A percentile compares a stretch with the other conserved stretches of the same genome.
phyloP scores from a whole-genome alignment of 2,888 invertebrate genomes.

The Tanaodytes sp. region DNA sequence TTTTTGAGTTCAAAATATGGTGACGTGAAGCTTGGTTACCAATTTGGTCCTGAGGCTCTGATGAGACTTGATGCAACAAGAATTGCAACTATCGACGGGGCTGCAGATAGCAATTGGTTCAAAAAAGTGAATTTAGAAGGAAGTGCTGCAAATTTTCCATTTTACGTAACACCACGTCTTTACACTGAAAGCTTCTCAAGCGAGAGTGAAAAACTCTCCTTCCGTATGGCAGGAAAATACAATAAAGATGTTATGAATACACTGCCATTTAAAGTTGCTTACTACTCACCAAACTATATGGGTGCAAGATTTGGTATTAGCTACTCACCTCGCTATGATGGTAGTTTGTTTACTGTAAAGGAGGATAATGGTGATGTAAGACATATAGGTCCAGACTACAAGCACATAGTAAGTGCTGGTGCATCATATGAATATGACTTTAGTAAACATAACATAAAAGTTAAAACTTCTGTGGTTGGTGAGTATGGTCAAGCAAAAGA shows the following conservation, averaged over 20 bases:
- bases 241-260: constrained; percentile 6
- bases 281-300: constrained; percentile 25
- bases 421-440: constrained; percentile 26
- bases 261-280: constrained; percentile 10
- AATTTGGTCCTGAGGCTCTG: constrained; percentile 24
- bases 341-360: constrained; percentile 19
- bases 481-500: constrained; percentile 8
- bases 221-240: constrained; percentile 6
- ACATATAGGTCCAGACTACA: constrained; percentile 21
- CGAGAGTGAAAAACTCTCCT: constrained; percentile 9
- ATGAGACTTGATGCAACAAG: constrained; percentile 23
- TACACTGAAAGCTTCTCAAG: constrained; percentile 22
- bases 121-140: constrained; percentile 23
- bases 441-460: constrained; percentile 19
- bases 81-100: constrained; percentile 20
- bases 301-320: constrained; percentile 20
- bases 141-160: constrained; percentile 17
- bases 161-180: constrained; percentile 24
- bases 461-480: constrained; percentile 25
- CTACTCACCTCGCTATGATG: constrained; percentile 19
- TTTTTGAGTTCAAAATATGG: constrained; percentile 18
- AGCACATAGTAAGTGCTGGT: constrained; percentile 26
- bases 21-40: constrained; percentile 19
- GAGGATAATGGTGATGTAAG: constrained; percentile 4
- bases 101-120: constrained; percentile 23